Conservation (phyloP, 2,888 invertebrate species). For the Agonopterix subpropinquella region DNA sequence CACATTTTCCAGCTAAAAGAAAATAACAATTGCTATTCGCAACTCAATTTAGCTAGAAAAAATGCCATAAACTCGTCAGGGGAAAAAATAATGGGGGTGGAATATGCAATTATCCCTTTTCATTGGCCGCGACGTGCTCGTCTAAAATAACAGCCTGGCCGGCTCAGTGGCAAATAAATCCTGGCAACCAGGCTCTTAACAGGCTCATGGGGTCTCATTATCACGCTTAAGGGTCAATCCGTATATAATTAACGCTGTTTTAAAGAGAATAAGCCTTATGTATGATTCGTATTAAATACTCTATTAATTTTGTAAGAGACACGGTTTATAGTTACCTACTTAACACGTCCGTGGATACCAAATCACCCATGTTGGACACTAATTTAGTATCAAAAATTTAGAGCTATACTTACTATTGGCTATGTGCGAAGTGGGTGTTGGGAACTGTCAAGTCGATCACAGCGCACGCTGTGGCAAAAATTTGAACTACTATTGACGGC, state of each 20-base stretch:
- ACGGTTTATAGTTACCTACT: too few species aligned
- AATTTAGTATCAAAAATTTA: too few species aligned
- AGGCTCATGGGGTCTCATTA: slow-evolving; percentile 13
- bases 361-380: too few species aligned
- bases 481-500: too few species aligned
- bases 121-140: slow-evolving; percentile 30
- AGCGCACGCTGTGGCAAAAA: too few species aligned
- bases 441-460: too few species aligned
- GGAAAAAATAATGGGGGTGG: slow-evolving; percentile 47
- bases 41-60: slow-evolving; percentile 37
- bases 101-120: slow-evolving; percentile 60
- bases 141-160: slow-evolving; percentile 15
- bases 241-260: background rate
- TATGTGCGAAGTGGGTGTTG: too few species aligned
- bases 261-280: background rate
- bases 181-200: slow-evolving; percentile 4
- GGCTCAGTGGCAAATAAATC: slow-evolving; percentile 26
- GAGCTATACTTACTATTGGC: too few species aligned
- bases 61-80: slow-evolving; percentile 32
- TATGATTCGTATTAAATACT: too few species aligned
- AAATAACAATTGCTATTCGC: slow-evolving; percentile 16
- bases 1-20: background rate
- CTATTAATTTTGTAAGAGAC: too few species aligned
- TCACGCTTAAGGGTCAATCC: slow-evolving; percentile 7
- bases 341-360: too few species aligned